Base-by-base conservation (phyloP, 2,113 vertebrate species). In the Lontra canadensis region DNA sequence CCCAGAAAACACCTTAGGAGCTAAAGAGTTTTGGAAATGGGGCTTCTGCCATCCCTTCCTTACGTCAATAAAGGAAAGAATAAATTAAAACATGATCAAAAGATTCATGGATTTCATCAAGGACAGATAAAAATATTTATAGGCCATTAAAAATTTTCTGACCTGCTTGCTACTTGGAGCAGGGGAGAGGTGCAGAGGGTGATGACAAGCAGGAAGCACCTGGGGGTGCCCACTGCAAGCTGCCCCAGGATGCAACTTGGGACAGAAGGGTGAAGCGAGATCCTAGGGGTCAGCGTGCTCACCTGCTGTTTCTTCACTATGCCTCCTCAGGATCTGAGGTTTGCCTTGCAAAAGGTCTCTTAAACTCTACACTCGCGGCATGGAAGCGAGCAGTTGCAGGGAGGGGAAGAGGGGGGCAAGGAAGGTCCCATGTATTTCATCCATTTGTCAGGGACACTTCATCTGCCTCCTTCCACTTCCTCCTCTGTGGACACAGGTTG, bases 21-120 rank as follows among this genome's bases (percentile, higher is more conserved):
- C 63, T 90, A 74, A 57, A 79, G 20, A 73, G 36, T 65, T 57
- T 87, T 76, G 49, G 76, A 97, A 97, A 71, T 61, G n/a, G 34
- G 59, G 67, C 20, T 88, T 91, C 74, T 87, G 39, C 31, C 69
- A 78, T 67, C 12, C 47, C 31, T 29, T 52, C 42, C n/a, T 18
- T 69, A 82, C 61, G 42, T 44, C 14, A 74, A 39, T 31, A 52
- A 55, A 52, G 25, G 8, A 89, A 65, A 57, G 63, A 79, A 36
- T 52, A 21, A 71, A 59, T 21, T 13, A 71, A 81, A 57, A 29
- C 21, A 21, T 61, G 11, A 71, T 21, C 42, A 61, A 84, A 92
- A 78, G 49, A 67, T 36, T 26, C 29, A 23, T 52, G 47, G 65
- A 61, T 90, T 91, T 71, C 57, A 25, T 3, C 81, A 13, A 44